A percentile compares a stretch with the other conserved stretches of the same genome.
phyloP scores from a whole-genome alignment of 2,113 vertebrate species.

The Laticauda laticaudata region DNA sequence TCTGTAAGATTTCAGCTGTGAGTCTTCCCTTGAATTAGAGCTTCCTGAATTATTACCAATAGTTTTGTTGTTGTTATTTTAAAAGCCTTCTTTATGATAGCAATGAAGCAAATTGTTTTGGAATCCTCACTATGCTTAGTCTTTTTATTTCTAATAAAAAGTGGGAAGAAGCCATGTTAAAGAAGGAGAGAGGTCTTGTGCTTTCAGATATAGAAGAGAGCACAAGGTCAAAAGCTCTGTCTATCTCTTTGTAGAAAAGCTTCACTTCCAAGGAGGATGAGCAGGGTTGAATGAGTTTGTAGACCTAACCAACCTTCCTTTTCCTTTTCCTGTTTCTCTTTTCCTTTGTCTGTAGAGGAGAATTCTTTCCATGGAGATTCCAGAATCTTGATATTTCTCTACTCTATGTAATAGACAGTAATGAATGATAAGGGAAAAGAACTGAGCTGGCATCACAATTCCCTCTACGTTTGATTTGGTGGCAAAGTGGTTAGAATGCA shows the following conservation, averaged over 20 bases:
- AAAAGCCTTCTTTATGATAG: background rate
- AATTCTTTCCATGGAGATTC: background rate
- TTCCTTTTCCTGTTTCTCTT: background rate
- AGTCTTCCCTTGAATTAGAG: slow-evolving; percentile 15
- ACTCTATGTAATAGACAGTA: background rate
- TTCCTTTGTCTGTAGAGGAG: background rate
- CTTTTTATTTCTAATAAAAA: background rate
- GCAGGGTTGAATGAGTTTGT: background rate
- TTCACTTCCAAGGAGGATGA: background rate
- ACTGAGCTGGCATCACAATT: background rate
- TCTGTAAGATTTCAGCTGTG: slow-evolving; percentile 42
- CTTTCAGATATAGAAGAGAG: background rate
- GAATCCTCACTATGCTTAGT: background rate
- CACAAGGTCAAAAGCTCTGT: background rate
- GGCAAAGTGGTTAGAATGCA: too few relatives aligned
- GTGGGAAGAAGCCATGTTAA: slow-evolving; percentile 17
- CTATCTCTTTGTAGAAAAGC: background rate
- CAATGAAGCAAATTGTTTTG: slow-evolving; percentile 10
- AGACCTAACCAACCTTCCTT: background rate
- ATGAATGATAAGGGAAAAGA: background rate
- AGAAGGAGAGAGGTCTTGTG: background rate
- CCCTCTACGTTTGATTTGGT: background rate
- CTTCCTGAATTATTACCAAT: background rate
- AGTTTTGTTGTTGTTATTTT: background rate
- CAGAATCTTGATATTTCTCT: background rate